A percentile compares a stretch with the other conserved stretches of the same genome.
Evolutionary conservation across 2,797 vertebrate genomes (phyloP).

Genomic region (Cossypha niveicapilla): DNA sequence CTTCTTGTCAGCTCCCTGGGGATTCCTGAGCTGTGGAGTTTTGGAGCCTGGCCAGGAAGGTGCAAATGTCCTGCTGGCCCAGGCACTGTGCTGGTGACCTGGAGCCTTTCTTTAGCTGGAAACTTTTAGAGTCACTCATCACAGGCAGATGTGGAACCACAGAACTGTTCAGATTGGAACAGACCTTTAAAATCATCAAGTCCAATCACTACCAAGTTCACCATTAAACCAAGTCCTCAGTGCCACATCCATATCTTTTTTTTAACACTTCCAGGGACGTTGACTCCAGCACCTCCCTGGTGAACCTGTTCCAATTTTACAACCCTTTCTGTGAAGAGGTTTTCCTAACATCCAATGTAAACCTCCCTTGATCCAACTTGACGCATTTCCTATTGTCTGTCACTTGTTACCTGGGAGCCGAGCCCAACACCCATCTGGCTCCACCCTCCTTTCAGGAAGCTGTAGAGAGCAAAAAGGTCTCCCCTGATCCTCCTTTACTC

Average conservation of each 20-base stretch:
- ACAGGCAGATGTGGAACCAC: neutral
- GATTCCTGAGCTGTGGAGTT: neutral
- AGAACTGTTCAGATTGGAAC: neutral
- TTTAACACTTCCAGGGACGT: neutral
- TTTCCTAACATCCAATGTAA: neutral
- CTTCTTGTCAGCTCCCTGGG: neutral
- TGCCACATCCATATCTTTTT: neutral
- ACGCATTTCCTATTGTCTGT: neutral
- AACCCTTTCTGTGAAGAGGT: too few relatives aligned
- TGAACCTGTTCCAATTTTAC: neutral
- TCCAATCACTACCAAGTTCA: neutral
- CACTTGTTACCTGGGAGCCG: neutral
- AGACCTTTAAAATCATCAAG: neutral
- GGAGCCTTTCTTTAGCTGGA: neutral
- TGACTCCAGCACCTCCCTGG: neutral
- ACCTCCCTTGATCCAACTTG: neutral
- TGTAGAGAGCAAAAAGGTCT: neutral
- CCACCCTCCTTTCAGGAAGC: neutral
- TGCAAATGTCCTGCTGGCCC: neutral
- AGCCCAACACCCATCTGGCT: neutral
- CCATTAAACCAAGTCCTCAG: neutral
- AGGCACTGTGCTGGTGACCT: neutral
- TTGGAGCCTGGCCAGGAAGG: too few relatives aligned
- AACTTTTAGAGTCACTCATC: neutral
- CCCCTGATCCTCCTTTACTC: neutral